These are phyloP conservation scores for Limnephilus lunatus DNA, from an alignment of 2,888 invertebrate species.

Conservation along the genomic window DNA sequence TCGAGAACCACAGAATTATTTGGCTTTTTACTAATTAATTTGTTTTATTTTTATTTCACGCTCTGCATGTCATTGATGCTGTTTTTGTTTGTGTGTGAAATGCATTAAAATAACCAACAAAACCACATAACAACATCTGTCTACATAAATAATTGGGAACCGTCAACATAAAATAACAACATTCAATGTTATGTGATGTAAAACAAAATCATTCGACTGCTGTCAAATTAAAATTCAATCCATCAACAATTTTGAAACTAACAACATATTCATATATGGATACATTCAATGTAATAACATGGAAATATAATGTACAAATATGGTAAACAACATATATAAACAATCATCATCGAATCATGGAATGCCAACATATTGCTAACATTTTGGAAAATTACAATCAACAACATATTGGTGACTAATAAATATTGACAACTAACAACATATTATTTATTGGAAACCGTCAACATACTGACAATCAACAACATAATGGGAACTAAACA, in stretches of 20 bases:
- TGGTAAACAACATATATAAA: neutral
- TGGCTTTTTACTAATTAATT: constrained; percentile 71
- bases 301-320: neutral
- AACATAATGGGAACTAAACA: neutral
- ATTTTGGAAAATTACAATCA: no score
- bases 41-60: constrained; percentile 72
- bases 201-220: neutral
- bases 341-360: no score
- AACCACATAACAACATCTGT: constrained; percentile 20
- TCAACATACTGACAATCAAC: no score
- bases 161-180: neutral
- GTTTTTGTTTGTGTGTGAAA: constrained; percentile 72
- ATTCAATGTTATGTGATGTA: neutral
- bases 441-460: neutral
- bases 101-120: constrained; percentile 31
- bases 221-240: neutral
- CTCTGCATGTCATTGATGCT: constrained; percentile 68
- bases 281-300: neutral
- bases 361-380: no score
- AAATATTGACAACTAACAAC: neutral
- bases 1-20: constrained; percentile 29
- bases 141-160: neutral
- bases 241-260: neutral
- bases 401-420: no score
- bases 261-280: no score